Conservation (phyloP, 2,888 invertebrate genomes). For the Hydrotaea diabolus region DNA sequence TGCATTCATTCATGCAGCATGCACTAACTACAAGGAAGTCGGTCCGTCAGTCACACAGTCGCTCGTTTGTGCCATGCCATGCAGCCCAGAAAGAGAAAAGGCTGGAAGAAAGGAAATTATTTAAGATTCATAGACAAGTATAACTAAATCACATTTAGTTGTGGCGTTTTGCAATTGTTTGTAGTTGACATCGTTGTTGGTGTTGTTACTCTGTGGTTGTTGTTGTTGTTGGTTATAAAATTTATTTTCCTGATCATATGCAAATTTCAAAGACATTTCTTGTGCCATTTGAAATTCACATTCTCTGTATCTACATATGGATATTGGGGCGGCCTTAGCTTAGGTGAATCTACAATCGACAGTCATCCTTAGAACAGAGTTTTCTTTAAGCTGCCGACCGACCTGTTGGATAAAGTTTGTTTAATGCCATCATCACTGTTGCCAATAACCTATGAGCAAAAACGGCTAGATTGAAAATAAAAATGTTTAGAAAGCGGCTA, state of each 20-base stretch:
- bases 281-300: conserved; percentile 23
- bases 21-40: conserved; percentile 20
- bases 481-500: too few species aligned
- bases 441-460: too few species aligned
- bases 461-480: too few species aligned
- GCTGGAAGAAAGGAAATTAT: conserved; percentile 50
- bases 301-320: background rate
- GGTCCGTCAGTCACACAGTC: background rate
- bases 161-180: conserved; percentile 16
- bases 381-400: too few species aligned
- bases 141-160: conserved; percentile 52
- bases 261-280: conserved; percentile 52
- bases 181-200: background rate
- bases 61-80: conserved; percentile 1
- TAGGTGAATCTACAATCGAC: too few species aligned
- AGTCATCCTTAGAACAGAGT: too few species aligned
- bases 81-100: too few species aligned
- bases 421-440: too few species aligned
- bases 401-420: too few species aligned
- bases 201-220: background rate
- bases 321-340: background rate
- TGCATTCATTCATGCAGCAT: background rate
- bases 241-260: conserved; percentile 55
- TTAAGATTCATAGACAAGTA: conserved; percentile 34
- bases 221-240: conserved; percentile 20